Percentiles rank a stretch among this genome's conserved stretches.
phyloP scores from a whole-genome alignment of 1,140 invertebrate species.

The Apis florea region DNA sequence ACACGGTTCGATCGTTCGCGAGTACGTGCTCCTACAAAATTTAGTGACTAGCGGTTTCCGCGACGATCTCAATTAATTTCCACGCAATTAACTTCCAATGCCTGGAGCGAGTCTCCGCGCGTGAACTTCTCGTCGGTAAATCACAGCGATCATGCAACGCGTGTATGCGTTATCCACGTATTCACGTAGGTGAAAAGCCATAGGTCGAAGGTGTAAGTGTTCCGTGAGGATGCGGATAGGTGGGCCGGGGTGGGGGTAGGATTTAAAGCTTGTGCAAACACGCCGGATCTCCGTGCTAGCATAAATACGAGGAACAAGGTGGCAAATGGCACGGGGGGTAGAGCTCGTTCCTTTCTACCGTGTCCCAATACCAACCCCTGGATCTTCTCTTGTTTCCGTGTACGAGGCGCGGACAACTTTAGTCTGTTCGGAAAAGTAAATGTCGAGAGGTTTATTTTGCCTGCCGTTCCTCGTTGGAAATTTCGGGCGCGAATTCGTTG shows the following conservation, averaged over 20 bases:
- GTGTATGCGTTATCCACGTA: slow-evolving; percentile 39
- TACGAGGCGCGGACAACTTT: slow-evolving; percentile 1
- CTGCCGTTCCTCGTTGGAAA: not conserved
- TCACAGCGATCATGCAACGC: slow-evolving; percentile 42
- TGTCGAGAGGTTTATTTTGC: slow-evolving; percentile 3
- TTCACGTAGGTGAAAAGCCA: slow-evolving; percentile 34
- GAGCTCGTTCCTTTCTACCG: slow-evolving; percentile 62
- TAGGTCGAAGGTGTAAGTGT: slow-evolving; percentile 41
- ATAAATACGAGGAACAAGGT: slow-evolving; percentile 68
- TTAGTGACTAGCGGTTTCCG: slow-evolving; percentile 43
- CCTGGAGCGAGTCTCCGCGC: slow-evolving; percentile 25
- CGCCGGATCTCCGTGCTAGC: slow-evolving; percentile 60
- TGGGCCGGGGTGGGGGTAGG: not conserved
- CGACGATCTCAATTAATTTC: slow-evolving; percentile 60
- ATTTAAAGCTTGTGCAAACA: slow-evolving; percentile 60
- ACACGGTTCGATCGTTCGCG: slow-evolving; percentile 26
- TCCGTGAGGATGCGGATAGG: slow-evolving; percentile 26
- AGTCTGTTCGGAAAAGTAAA: not conserved
- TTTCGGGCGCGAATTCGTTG: not conserved
- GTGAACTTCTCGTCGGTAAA: slow-evolving; percentile 48
- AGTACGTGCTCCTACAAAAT: slow-evolving; percentile 52
- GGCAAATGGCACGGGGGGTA: slow-evolving; percentile 65
- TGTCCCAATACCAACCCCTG: slow-evolving; percentile 17
- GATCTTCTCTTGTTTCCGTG: slow-evolving; percentile 15
- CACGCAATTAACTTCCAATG: slow-evolving; percentile 61